A percentile compares a stretch with the other conserved stretches of the same genome.
These are phyloP conservation scores for Moxostoma hubbsi DNA, from an alignment of 2,797 vertebrate genomes.

Conservation along the genomic window DNA sequence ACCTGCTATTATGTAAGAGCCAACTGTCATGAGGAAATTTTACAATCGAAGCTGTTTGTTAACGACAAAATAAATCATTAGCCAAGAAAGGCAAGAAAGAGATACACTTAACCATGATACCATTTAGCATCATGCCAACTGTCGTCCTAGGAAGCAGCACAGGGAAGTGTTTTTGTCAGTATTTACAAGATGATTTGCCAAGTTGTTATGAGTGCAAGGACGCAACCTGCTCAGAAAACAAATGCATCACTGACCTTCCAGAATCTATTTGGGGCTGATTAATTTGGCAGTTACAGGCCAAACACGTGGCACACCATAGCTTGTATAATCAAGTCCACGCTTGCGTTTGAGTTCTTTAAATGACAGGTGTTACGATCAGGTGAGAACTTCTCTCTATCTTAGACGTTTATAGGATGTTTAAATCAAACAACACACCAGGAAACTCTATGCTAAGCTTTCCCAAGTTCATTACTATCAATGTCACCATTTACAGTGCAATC, in stretches of 20 bases:
- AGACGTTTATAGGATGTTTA: conserved; percentile 24
- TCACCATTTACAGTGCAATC: conserved; percentile 6
- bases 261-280: conserved; percentile 51
- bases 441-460: conserved; percentile 5
- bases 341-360: conserved; percentile 38
- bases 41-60: conserved; percentile 46
- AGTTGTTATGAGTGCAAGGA: conserved; percentile 43
- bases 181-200: conserved; percentile 50
- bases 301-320: conserved; percentile 41
- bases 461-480: conserved; percentile 39
- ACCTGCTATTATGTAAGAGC: conserved; percentile 44
- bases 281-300: conserved; percentile 58
- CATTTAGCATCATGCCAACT: conserved; percentile 21
- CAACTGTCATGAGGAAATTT: conserved; percentile 44
- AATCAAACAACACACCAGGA: conserved; percentile 5
- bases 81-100: conserved; percentile 43
- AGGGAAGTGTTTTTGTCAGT: conserved; percentile 33
- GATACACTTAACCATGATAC: conserved; percentile 40
- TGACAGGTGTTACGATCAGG: conserved; percentile 53
- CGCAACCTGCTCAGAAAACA: conserved; percentile 38
- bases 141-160: conserved; percentile 25
- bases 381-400: conserved; percentile 14
- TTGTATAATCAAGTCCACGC: conserved; percentile 46
- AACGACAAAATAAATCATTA: conserved; percentile 50
- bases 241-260: conserved; percentile 52